Evolutionary conservation across 2,888 invertebrate species (phyloP), one percentile per base, ranked within the genome.

Genomic region (Drosophila multiciliata): DNA sequence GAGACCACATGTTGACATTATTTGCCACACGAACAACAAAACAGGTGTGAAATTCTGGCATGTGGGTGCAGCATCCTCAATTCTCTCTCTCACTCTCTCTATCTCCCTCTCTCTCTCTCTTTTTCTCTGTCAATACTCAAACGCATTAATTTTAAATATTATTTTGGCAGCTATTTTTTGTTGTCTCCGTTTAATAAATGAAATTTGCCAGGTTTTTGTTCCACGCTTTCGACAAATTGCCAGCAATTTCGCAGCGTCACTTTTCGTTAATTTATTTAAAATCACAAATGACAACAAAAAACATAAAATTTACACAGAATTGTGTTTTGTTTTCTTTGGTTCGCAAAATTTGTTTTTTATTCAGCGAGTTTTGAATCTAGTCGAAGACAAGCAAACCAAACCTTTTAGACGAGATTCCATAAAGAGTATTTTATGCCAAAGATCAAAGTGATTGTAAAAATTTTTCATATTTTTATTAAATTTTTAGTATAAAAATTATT

Each of bases 141-240:
- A 75, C 84, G 40, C 85, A 86, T 86, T 86, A 88, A 86, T 86
- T 88, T 90, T 90, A 75, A 86, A 90, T 88, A 90, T 88, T 86
- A 88, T 90, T 86, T 90, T 86, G 85, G 81, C 90, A 88, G 87
- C 52, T 88, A 53, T 38, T 65, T 58, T 54, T 48, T 59, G 23
- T 67, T 53, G 35, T 36, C 20, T 29, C 36, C 66, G 58, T 48
- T 82, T 82, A 85, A 87, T 75, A 88, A 88, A 83, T 74, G 75
- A 73, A 69, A 78, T 90, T 89, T 73, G 67, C 80, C 69, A 68
- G 48, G 59, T 69, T 66, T 81, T 89, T 69, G 78, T 73, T 53
- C 53, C 42, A 45, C 52, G 50, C 82, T 87, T 84, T 84, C 89
- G 90, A 85, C 85, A 85, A 89, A 82, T 85, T 82, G 90, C 68